A percentile compares a stretch with the other conserved stretches of the same genome.
Evolutionary conservation across 2,113 vertebrate genomes (phyloP).

Genomic region (Antennarius striatus): DNA sequence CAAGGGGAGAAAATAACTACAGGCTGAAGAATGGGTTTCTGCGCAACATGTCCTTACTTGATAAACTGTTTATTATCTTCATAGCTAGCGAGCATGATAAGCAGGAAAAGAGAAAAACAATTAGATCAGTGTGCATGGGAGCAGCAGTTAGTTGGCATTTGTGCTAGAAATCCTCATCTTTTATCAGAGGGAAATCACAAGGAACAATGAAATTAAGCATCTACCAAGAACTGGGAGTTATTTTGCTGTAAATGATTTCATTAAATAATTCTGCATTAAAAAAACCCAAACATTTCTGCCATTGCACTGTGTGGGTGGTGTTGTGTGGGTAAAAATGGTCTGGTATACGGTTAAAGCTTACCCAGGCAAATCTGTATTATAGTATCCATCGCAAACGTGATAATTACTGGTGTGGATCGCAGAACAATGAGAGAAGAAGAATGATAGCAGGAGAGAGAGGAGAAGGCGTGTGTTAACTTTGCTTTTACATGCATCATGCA

Average conservation of each 20-base stretch:
- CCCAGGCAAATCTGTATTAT: slow-evolving; percentile 99
- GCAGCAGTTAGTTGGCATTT: slow-evolving; percentile 88
- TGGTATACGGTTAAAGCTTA: slow-evolving; percentile 92
- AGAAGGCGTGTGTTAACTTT: slow-evolving; percentile 93
- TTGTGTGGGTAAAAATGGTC: slow-evolving; percentile 64
- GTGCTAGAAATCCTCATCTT: slow-evolving; percentile 73
- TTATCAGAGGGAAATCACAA: slow-evolving; percentile 65
- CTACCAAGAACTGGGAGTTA: slow-evolving; percentile 35
- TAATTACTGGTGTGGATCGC: slow-evolving; percentile 98
- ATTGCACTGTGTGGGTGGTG: slow-evolving; percentile 40
- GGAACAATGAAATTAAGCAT: slow-evolving; percentile 44
- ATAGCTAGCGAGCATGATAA: slow-evolving; percentile 99
- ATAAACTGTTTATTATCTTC: slow-evolving; percentile 99
- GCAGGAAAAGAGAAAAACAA: slow-evolving; percentile 98
- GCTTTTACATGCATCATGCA: slow-evolving; percentile 92
- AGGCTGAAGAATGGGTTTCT: slow-evolving; percentile 84
- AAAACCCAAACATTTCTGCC: slow-evolving; percentile 3
- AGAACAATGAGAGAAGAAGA: slow-evolving; percentile 85
- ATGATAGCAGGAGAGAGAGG: slow-evolving; percentile 83
- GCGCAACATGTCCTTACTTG: slow-evolving; percentile 98
- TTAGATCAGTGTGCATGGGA: slow-evolving; percentile 87
- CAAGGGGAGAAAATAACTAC: slow-evolving; percentile 60
- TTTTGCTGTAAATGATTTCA: slow-evolving; percentile 51
- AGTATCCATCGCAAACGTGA: slow-evolving; percentile 99
- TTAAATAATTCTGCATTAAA: slow-evolving; percentile 32